phyloP scores from a whole-genome alignment of 2,113 vertebrate species.

The Scortum barcoo region DNA sequence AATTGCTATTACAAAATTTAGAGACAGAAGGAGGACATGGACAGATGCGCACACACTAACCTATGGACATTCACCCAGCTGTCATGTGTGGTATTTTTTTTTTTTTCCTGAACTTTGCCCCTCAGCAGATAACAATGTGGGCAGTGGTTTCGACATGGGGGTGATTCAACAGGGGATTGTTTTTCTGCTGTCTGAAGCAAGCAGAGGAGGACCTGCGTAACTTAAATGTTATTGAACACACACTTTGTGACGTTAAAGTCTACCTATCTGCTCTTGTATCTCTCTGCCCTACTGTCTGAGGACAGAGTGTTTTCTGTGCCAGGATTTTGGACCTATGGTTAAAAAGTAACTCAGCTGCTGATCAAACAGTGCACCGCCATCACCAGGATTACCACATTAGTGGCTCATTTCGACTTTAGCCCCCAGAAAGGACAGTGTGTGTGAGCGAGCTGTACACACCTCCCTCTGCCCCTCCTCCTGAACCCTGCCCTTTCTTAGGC shows the following conservation, averaged over 20 bases:
- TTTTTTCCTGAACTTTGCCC: conserved; percentile 64
- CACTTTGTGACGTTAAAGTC: conserved; percentile 26
- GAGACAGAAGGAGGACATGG: too few species aligned
- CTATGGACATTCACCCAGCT: neutral
- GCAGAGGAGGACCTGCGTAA: neutral
- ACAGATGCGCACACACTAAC: neutral
- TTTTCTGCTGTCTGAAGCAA: conserved; percentile 9
- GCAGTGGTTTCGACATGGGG: neutral
- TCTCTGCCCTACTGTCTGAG: neutral
- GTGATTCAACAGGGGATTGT: conserved; percentile 20
- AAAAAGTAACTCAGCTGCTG: conserved; percentile 72
- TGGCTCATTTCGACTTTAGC: conserved; percentile 64
- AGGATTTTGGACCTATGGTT: conserved; percentile 63
- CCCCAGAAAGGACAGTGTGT: conserved; percentile 17
- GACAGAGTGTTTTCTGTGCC: conserved; percentile 13
- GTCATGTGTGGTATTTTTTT: too few species aligned
- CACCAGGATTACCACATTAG: conserved; percentile 59
- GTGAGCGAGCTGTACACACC: neutral
- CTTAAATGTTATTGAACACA: neutral
- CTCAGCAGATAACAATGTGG: conserved; percentile 51
- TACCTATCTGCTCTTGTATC: conserved; percentile 13
- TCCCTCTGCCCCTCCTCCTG: conserved; percentile 59
- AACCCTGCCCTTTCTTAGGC: conserved; percentile 65
- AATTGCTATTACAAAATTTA: too few species aligned
- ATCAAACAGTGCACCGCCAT: conserved; percentile 51